phyloP scores from a whole-genome alignment of 2,888 invertebrate genomes.

The Phortica okadai region DNA sequence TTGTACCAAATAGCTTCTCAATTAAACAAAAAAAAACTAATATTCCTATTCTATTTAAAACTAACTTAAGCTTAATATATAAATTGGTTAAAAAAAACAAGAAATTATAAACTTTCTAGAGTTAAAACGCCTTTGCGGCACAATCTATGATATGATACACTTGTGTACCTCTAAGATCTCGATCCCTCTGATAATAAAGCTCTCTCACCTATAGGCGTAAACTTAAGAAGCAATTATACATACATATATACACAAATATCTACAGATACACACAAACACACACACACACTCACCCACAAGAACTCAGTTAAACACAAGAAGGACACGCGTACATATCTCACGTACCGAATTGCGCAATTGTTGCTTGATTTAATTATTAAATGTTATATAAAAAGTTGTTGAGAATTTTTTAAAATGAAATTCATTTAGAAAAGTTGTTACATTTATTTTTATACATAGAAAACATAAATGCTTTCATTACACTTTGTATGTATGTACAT shows the following conservation, averaged over 20 bases:
- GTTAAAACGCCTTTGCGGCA: background rate
- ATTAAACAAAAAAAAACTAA: background rate
- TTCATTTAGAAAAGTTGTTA: constrained; percentile 7
- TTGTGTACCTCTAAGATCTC: background rate
- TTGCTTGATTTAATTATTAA: constrained; percentile 4
- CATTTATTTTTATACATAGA: background rate
- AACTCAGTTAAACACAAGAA: background rate
- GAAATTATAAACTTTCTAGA: background rate
- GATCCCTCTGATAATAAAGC: background rate
- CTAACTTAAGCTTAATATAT: background rate
- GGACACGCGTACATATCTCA: constrained; percentile 15
- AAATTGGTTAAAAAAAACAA: background rate
- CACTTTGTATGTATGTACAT: no score
- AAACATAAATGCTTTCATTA: no score
- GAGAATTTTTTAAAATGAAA: constrained; percentile 1
- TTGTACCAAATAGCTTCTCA: background rate
- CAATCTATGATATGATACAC: constrained; percentile 9
- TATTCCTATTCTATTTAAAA: constrained; percentile 14
- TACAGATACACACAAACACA: background rate
- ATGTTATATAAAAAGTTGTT: background rate
- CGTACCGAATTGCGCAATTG: constrained; percentile 16
- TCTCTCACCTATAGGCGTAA: background rate
- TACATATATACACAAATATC: background rate
- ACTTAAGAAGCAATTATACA: background rate
- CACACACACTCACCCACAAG: background rate